Conservation (phyloP, 2,888 invertebrate species). For the Campoplex nolae region DNA sequence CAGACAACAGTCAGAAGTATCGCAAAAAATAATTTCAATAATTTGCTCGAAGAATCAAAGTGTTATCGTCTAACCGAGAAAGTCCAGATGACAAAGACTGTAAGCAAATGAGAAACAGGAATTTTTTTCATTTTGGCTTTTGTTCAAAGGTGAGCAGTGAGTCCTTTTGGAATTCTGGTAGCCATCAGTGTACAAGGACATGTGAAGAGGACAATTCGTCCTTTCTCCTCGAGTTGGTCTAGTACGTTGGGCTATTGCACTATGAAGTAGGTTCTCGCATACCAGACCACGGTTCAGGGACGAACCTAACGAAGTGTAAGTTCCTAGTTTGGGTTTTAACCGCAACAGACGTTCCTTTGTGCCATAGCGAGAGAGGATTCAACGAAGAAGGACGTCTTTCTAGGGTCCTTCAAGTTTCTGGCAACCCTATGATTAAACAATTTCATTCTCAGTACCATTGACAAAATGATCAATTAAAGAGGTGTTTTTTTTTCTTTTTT, state of each 20-base stretch:
- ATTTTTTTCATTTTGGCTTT: slow-evolving; percentile 20
- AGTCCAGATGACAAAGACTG: not conserved
- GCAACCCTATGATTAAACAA: slow-evolving; percentile 13
- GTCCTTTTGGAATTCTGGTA: slow-evolving; percentile 39
- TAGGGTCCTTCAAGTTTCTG: slow-evolving; percentile 25
- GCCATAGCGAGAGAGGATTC: slow-evolving; percentile 9
- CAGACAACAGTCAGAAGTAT: not conserved
- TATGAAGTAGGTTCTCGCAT: slow-evolving; percentile 42
- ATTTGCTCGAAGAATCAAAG: not conserved
- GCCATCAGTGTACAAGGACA: slow-evolving; percentile 29
- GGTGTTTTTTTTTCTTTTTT: not conserved
- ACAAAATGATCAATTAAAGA: not conserved
- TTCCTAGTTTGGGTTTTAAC: slow-evolving; percentile 58
- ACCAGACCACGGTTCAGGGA: slow-evolving; percentile 45
- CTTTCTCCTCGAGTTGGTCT: slow-evolving; percentile 51
- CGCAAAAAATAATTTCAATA: not conserved
- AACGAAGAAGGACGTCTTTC: slow-evolving; percentile 2
- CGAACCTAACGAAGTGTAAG: slow-evolving; percentile 63
- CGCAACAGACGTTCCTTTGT: slow-evolving; percentile 61
- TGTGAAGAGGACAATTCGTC: slow-evolving; percentile 36
- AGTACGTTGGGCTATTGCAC: slow-evolving; percentile 28
- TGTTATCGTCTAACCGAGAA: too few relatives aligned
- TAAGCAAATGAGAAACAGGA: not conserved
- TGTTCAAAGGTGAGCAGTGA: not conserved
- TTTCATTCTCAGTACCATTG: not conserved